Base-by-base conservation (phyloP, 2,113 vertebrate genomes). In the Tetraodon nigroviridis region DNA sequence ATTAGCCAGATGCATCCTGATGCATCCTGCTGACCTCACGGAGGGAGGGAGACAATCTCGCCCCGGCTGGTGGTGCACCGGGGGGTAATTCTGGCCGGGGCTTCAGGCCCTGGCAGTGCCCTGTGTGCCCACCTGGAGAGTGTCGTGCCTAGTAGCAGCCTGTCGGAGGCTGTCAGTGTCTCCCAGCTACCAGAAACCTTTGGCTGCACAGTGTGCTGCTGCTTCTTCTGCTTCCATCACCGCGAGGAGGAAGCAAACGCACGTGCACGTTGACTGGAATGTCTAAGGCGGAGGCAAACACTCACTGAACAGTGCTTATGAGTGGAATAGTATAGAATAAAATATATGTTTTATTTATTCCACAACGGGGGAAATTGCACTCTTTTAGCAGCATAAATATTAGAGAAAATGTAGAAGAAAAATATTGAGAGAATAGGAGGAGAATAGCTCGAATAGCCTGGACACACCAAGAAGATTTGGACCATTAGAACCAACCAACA, bases 171-270 rank as follows among this genome's bases (percentile, higher is more conserved):
- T 20, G 78, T 78, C 81, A 66, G 73, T 20, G 64, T 62, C 73
- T 75, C 29, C 58, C 49, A 69, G 83, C 80, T 22, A 77, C 54
- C 57, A 18, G 14, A 21, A 83, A 85, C 80, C 78, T 85, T 83
- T 75, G 75, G 76, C 68, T 73, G 65, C 75, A 81, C 78, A 63
- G 77, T 55, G 77, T 64, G 76, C 6, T 32, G 79, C 48, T 49
- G 70, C 58, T 4, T 42, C 58, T 4, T 42, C 37, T 21, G 58
- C 42, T 61, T 15, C 20, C 14, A 42, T 51, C 45, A 50, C 57
- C 11, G 8, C 19, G 49, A 60, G 67, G 66, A 51, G 61, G 24
- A 27, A 2, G 24, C 5, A 27, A 6, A 27, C 2, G 24, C 24
- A 27, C 24, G 7, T 6, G 24, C 7, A 6, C 5, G 24, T 27